Base-by-base conservation (phyloP, 64 coral and sea anemone genomes). In the Porites australiensis region DNA sequence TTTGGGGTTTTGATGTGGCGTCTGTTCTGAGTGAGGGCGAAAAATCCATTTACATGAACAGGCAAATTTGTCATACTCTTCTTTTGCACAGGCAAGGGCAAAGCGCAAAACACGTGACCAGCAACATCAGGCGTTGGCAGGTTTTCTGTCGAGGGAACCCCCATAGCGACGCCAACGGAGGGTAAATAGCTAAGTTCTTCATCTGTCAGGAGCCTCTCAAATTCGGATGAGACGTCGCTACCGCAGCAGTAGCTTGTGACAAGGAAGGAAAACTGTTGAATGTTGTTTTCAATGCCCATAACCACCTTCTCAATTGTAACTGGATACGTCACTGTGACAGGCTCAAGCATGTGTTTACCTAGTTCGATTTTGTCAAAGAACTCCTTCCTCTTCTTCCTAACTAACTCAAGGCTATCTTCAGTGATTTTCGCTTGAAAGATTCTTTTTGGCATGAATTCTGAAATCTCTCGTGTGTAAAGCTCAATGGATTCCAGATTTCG, bases 41-140 rank as follows among this genome's bases (percentile, higher is more conserved):
- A 97, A 45, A 94, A 97, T n/a, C 95, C 92, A 84, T 97, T 97
- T 10, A 97, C 95, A 88, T 97, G 95, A 2, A 97, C 88, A 2
- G 95, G 95, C 4, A 97, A 88, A 44, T 91, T 91, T 3, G 95
- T 97, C 45, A 79, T 64, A 70, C 91, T 93, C 49, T 97, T 93
- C 50, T 62, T 72, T 49, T 98, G 92, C 58, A 93, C 59, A 13
- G 95, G 95, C 16, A 98, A 87, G 8, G 95, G 95, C 57, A 94
- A 75, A 58, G 91, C 90, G 70, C 95, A 98, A 75, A 98, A 98
- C 1, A 98, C 58, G 37, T 81, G 84, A 6, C 75, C 76, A 3
- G 44, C 20, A 22, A 43, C 57, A n/a, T 49, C 37, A 14, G 53
- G 75, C 22, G 46, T 51, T 78, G 22, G 18, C 6, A 18, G 18